Conservation (phyloP, 2,113 vertebrate species). For the Gavialis gangeticus region DNA sequence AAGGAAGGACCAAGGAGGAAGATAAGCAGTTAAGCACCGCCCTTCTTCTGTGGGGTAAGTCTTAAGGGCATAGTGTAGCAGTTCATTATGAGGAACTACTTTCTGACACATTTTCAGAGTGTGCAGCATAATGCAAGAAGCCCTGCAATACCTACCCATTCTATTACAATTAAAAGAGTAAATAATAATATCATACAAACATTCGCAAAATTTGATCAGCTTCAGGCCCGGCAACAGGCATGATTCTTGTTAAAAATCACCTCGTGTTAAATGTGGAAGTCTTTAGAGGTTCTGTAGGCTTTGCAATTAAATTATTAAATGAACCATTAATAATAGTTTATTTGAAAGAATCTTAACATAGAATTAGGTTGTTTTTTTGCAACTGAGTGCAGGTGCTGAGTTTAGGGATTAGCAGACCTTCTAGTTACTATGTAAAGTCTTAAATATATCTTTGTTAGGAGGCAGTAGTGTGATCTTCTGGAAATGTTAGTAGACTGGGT, state of each 20-base stretch:
- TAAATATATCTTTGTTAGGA: not conserved
- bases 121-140: too few relatives aligned
- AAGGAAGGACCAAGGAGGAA: not conserved
- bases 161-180: not conserved
- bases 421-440: not conserved
- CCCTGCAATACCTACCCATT: too few relatives aligned
- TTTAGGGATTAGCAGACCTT: not conserved
- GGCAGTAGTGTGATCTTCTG: not conserved
- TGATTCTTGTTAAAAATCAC: accelerated
- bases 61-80: not conserved
- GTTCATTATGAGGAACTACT: not conserved
- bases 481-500: not conserved
- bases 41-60: not conserved
- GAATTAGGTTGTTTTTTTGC: not conserved
- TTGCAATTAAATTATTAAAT: not conserved
- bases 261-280: not conserved
- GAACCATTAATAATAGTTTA: not conserved
- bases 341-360: not conserved
- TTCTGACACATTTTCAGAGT: too few relatives aligned
- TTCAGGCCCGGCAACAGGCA: not conserved
- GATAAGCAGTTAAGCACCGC: not conserved
- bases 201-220: too few relatives aligned
- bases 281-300: not conserved
- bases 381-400: not conserved
- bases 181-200: not conserved